Conservation (phyloP, 2,113 vertebrate species). For the Larimichthys crocea region DNA sequence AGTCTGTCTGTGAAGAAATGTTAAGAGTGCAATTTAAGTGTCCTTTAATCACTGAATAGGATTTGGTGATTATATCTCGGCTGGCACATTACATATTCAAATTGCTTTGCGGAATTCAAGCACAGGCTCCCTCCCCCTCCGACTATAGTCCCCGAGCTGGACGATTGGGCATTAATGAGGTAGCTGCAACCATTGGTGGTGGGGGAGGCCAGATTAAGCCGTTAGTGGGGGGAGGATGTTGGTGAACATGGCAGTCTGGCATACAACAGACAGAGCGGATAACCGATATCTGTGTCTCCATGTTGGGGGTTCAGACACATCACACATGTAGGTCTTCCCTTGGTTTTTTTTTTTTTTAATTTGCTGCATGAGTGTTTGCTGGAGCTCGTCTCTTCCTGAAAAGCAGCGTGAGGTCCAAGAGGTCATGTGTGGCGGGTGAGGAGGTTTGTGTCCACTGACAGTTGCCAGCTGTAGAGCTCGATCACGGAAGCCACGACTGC, state of each 20-base stretch:
- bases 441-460: slow-evolving; percentile 48
- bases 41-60: slow-evolving; percentile 76
- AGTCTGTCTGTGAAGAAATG: slow-evolving; percentile 59
- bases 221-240: slow-evolving; percentile 78
- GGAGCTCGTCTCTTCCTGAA: slow-evolving; percentile 17
- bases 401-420: slow-evolving; percentile 41
- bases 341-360: neutral
- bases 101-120: slow-evolving; percentile 79
- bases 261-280: slow-evolving; percentile 48
- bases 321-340: slow-evolving; percentile 1
- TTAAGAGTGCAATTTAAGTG: slow-evolving; percentile 76
- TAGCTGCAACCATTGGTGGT: slow-evolving; percentile 74
- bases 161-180: slow-evolving; percentile 84
- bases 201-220: slow-evolving; percentile 82
- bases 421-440: slow-evolving; percentile 32
- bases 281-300: slow-evolving; percentile 52
- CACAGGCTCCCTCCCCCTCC: slow-evolving; percentile 68
- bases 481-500: slow-evolving; percentile 43
- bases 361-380: slow-evolving; percentile 7
- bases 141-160: slow-evolving; percentile 75
- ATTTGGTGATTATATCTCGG: slow-evolving; percentile 82
- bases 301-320: slow-evolving; percentile 32
- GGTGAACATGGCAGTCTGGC: slow-evolving; percentile 76
- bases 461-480: slow-evolving; percentile 58
- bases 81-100: slow-evolving; percentile 84